A percentile compares a stretch with the other conserved stretches of the same genome.
phyloP scores from a whole-genome alignment of 2,797 vertebrate genomes.

The Sebastes cheni region DNA sequence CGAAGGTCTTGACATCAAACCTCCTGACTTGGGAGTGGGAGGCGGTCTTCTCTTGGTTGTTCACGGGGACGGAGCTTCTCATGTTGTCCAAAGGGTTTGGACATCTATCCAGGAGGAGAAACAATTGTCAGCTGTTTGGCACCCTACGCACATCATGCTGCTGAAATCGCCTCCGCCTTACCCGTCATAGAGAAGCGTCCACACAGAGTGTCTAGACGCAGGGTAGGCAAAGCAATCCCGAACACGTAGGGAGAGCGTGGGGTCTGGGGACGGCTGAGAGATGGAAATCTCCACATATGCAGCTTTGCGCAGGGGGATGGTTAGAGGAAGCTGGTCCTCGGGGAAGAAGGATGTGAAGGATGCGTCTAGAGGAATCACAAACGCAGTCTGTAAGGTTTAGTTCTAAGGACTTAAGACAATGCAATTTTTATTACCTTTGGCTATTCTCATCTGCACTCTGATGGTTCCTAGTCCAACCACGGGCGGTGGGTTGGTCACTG shows the following conservation, averaged over 20 bases:
- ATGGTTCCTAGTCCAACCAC: slow-evolving; percentile 68
- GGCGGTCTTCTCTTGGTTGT: slow-evolving; percentile 33
- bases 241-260: slow-evolving; percentile 65
- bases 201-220: slow-evolving; percentile 71
- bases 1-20: slow-evolving; percentile 79
- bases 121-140: background rate
- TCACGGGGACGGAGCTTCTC: slow-evolving; percentile 70
- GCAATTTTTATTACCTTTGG: slow-evolving; percentile 60
- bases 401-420: background rate
- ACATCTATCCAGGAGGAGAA: slow-evolving; percentile 56
- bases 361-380: slow-evolving; percentile 50
- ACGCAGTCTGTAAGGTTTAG: background rate
- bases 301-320: slow-evolving; percentile 48
- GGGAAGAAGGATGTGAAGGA: slow-evolving; percentile 73
- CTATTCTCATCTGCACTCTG: slow-evolving; percentile 76
- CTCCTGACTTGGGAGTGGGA: slow-evolving; percentile 71
- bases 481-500: slow-evolving; percentile 65
- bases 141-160: fast-evolving
- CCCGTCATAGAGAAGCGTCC: slow-evolving; percentile 78
- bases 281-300: slow-evolving; percentile 75
- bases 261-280: slow-evolving; percentile 62
- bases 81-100: slow-evolving; percentile 73
- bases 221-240: slow-evolving; percentile 80
- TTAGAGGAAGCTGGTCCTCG: slow-evolving; percentile 69
- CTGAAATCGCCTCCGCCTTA: background rate